Evolutionary conservation across 2,888 invertebrate genomes (phyloP).

Genomic region (Hypomecis punctinalis): DNA sequence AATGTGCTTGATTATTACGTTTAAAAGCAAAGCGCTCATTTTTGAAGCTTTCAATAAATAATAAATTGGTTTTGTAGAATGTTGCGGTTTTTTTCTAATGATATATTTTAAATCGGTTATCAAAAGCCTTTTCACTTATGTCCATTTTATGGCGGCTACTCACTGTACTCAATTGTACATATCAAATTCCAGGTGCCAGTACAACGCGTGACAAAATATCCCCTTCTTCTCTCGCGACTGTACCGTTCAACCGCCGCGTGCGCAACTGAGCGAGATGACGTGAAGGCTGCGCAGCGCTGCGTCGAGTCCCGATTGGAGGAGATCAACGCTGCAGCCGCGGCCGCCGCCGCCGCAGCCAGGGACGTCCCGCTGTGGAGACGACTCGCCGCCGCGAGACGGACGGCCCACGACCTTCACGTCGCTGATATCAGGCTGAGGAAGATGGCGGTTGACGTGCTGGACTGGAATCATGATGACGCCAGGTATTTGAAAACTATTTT

Average conservation of each 20-base stretch:
- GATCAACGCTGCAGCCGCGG: slow-evolving; percentile 97
- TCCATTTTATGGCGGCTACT: too few species aligned
- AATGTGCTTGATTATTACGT: too few species aligned
- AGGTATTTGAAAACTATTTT: slow-evolving; percentile 60
- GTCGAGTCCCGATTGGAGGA: slow-evolving; percentile 97
- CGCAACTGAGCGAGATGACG: slow-evolving; percentile 92
- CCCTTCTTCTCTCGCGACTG: slow-evolving; percentile 94
- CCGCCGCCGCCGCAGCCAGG: slow-evolving; percentile 94
- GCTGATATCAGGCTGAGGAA: slow-evolving; percentile 95
- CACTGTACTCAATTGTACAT: background rate
- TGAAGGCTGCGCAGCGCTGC: slow-evolving; percentile 95
- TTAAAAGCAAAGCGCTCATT: too few species aligned
- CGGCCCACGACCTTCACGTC: slow-evolving; percentile 93
- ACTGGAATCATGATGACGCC: slow-evolving; percentile 97
- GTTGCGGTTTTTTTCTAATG: too few species aligned
- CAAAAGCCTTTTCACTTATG: too few species aligned
- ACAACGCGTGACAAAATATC: slow-evolving; percentile 98
- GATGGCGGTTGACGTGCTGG: slow-evolving; percentile 96
- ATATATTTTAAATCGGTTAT: too few species aligned
- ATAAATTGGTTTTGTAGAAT: too few species aligned
- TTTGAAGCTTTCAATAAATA: too few species aligned
- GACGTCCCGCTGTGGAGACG: slow-evolving; percentile 95
- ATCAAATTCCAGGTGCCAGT: slow-evolving; percentile 90
- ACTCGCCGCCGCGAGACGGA: slow-evolving; percentile 91
- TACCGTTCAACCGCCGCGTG: slow-evolving; percentile 95